Conservation (phyloP, 2,888 invertebrate genomes). For the Acleris holmiana region DNA sequence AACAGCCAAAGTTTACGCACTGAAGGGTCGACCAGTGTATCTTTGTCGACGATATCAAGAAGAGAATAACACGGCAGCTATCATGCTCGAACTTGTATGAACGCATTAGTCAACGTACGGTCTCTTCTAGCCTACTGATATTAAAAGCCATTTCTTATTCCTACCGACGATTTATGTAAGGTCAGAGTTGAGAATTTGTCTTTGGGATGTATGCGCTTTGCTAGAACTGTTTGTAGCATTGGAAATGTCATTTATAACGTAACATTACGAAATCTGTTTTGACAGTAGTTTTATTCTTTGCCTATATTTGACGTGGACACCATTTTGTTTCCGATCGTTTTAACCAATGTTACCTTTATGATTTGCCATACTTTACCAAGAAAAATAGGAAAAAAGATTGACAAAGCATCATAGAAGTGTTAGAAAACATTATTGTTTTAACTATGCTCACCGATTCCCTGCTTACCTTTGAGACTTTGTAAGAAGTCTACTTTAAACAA, state of each 20-base stretch:
- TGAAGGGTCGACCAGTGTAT: too few species aligned
- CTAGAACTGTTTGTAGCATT: constrained; percentile 13
- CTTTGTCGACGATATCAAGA: too few species aligned
- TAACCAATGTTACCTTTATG: background rate
- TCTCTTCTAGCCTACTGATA: constrained; percentile 62
- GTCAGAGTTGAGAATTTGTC: constrained; percentile 68
- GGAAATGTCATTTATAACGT: constrained; percentile 25
- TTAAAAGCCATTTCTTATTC: constrained; percentile 58
- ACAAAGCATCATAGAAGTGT: too few species aligned
- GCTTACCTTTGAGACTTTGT: too few species aligned
- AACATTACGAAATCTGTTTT: constrained; percentile 18
- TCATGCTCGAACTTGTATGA: constrained; percentile 57
- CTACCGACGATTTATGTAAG: constrained; percentile 56
- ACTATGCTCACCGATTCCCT: too few species aligned
- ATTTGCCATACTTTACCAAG: background rate
- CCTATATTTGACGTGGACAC: too few species aligned
- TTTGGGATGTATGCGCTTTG: constrained; percentile 40
- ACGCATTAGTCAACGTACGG: constrained; percentile 72
- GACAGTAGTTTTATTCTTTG: constrained; percentile 13
- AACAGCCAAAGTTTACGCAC: too few species aligned
- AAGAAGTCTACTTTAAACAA: too few species aligned
- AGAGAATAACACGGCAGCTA: too few species aligned
- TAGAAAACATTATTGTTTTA: too few species aligned
- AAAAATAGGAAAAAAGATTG: background rate
- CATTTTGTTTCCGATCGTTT: background rate